Percentiles rank a stretch among this genome's conserved stretches.
These are phyloP conservation scores for Eristalis tenax DNA, from an alignment of 2,888 invertebrate genomes.

Conservation along the genomic window DNA sequence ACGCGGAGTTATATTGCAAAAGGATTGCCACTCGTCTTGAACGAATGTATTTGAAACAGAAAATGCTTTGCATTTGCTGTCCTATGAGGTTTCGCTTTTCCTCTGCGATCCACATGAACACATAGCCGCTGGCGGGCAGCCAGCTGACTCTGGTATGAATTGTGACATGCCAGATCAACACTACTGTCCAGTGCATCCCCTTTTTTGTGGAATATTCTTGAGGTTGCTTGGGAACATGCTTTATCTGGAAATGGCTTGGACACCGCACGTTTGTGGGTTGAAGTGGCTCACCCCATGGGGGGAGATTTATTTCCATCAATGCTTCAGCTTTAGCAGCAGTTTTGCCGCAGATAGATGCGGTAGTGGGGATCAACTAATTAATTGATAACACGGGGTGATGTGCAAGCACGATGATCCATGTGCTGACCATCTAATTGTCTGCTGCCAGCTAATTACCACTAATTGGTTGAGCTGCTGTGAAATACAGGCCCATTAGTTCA, in stretches of 20 bases:
- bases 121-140: background rate
- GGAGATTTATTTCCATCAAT: constrained; percentile 15
- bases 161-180: constrained; percentile 6
- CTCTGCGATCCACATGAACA: background rate
- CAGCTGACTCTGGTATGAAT: constrained; percentile 34
- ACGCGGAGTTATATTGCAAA: too few relatives aligned
- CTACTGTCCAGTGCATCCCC: background rate
- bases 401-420: background rate
- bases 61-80: background rate
- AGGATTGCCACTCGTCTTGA: background rate
- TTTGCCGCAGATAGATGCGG: background rate
- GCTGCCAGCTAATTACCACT: constrained; percentile 21
- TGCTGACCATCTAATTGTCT: background rate
- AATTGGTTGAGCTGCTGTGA: constrained; percentile 10
- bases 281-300: background rate
- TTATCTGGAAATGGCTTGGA: background rate
- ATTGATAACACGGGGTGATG: constrained; percentile 3
- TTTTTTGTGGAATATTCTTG: background rate
- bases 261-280: constrained; percentile 7
- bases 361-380: constrained; percentile 5
- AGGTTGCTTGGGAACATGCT: background rate
- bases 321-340: background rate
- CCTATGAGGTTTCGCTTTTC: background rate
- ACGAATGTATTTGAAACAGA: background rate
- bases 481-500: background rate